phyloP scores from a whole-genome alignment of 1,140 invertebrate species.

The Danaus melanippus region DNA sequence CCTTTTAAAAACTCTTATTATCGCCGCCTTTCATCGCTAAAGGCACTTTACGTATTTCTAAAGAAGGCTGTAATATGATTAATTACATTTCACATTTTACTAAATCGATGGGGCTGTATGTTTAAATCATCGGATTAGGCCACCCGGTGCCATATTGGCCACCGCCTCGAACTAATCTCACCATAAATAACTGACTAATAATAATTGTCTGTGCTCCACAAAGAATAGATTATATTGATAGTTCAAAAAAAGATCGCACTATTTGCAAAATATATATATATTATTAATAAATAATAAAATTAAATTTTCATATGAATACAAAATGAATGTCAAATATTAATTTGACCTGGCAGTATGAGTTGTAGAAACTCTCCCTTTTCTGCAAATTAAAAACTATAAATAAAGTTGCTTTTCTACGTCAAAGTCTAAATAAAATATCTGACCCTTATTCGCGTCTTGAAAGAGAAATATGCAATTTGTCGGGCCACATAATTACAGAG shows the following conservation, averaged over 20 bases:
- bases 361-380: too few relatives aligned
- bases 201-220: conserved; percentile 40
- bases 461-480: conserved; percentile 42
- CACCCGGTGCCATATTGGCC: conserved; percentile 44
- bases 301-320: too few relatives aligned
- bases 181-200: conserved; percentile 54
- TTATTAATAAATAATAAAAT: too few relatives aligned
- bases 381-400: background rate
- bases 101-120: conserved; percentile 45
- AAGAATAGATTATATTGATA: conserved; percentile 28
- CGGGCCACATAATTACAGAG: conserved; percentile 32
- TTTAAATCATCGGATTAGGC: conserved; percentile 57
- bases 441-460: conserved; percentile 22
- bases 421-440: conserved; percentile 16
- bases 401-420: conserved; percentile 3
- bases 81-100: conserved; percentile 43
- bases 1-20: conserved; percentile 19
- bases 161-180: conserved; percentile 42
- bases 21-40: conserved; percentile 17
- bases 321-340: too few relatives aligned
- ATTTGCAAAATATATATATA: too few relatives aligned
- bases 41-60: conserved; percentile 19
- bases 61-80: conserved; percentile 42
- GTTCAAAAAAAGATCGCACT: too few relatives aligned
- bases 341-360: too few relatives aligned